Percentiles rank a stretch among this genome's conserved stretches.
Conservation (phyloP, 2,113 vertebrate species). For the Brienomyrus longianalis region DNA sequence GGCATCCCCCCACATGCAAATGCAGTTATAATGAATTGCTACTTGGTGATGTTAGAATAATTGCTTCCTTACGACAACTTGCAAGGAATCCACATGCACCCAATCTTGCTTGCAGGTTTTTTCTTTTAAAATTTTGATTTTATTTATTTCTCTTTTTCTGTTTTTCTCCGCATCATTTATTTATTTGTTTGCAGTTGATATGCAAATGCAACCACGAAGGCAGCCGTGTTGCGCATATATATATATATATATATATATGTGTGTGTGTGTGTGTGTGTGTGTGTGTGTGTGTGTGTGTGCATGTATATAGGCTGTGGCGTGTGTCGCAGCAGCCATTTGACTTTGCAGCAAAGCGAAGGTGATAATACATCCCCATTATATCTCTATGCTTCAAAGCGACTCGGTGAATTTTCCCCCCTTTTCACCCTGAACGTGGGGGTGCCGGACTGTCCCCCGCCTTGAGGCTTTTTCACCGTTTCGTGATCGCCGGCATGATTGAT, state of each 20-base stretch:
- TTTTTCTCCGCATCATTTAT: background rate
- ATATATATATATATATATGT: too few species aligned
- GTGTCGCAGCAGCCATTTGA: constrained; percentile 34
- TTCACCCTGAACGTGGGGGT: background rate
- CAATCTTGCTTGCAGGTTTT: constrained; percentile 42
- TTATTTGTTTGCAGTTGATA: constrained; percentile 29
- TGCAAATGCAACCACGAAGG: constrained; percentile 44
- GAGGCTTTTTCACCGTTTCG: background rate
- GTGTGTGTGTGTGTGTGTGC: background rate
- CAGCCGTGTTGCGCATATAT: background rate
- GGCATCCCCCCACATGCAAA: constrained; percentile 14
- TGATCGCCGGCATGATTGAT: constrained; percentile 7
- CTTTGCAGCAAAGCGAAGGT: constrained; percentile 25
- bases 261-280: background rate
- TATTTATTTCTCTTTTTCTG: constrained; percentile 15
- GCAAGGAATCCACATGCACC: constrained; percentile 40
- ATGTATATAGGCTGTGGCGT: background rate
- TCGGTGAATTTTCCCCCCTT: constrained; percentile 26
- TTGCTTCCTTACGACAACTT: constrained; percentile 46
- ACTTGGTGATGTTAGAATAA: constrained; percentile 44
- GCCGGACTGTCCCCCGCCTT: background rate
- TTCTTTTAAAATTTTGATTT: background rate
- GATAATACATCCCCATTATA: constrained; percentile 9
- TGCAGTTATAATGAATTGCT: constrained; percentile 34
- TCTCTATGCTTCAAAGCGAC: too few species aligned